Evolutionary conservation across 2,888 invertebrate genomes (phyloP).

Genomic region (Ethmia dodecea): DNA sequence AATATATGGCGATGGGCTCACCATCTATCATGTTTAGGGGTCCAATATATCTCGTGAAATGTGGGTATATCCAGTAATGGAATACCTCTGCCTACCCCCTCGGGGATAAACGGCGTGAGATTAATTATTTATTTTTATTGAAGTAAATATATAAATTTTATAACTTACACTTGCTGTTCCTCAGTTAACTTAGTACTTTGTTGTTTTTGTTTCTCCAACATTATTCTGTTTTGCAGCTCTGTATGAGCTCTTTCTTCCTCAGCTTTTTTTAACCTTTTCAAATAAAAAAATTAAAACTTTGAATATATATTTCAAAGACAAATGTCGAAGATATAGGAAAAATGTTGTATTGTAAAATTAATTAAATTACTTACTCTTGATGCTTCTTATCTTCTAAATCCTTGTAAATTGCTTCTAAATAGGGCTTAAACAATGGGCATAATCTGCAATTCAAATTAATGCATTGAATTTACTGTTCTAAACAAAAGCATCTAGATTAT

Average conservation of each 20-base stretch:
- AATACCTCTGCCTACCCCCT: no score
- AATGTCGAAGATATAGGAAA: no score
- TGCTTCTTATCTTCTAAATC: slow-evolving; percentile 88
- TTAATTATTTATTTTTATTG: no score
- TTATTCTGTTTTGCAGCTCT: slow-evolving; percentile 77
- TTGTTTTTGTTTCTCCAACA: slow-evolving; percentile 81
- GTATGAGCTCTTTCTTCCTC: slow-evolving; percentile 75
- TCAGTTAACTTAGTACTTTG: slow-evolving; percentile 79
- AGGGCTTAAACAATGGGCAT: slow-evolving; percentile 94
- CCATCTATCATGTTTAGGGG: no score
- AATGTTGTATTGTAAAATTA: not conserved
- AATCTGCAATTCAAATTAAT: slow-evolving; percentile 77
- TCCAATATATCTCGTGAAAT: no score
- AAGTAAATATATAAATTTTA: not conserved
- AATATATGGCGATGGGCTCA: no score
- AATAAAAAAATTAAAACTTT: slow-evolving; percentile 7
- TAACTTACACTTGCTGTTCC: slow-evolving; percentile 77
- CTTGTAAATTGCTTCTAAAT: slow-evolving; percentile 92
- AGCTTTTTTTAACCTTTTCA: slow-evolving; percentile 62
- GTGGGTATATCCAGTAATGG: no score
- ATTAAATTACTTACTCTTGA: slow-evolving; percentile 44
- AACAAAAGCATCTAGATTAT: no score
- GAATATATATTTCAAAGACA: no score
- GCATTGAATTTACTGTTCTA: no score
- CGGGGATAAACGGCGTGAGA: no score